Conservation (phyloP, 2,113 vertebrate genomes). For the Odobenus rosmarus region DNA sequence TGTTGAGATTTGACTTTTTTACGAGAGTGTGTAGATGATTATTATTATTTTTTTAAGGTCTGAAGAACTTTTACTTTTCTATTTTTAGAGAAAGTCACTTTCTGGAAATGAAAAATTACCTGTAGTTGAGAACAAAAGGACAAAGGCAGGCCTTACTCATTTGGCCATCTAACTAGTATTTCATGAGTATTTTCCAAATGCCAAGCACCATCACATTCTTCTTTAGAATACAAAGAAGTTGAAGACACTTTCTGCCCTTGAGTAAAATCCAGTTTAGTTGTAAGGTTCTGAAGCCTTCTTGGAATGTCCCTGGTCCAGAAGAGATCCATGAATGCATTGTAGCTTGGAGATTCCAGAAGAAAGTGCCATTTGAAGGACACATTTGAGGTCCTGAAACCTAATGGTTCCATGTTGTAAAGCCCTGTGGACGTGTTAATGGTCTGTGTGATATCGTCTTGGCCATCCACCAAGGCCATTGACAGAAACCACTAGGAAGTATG, state of each 20-base stretch:
- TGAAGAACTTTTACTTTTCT: neutral
- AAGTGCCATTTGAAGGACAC: neutral
- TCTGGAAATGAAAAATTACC: neutral
- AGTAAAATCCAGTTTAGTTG: neutral
- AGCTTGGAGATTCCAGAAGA: neutral
- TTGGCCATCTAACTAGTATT: neutral
- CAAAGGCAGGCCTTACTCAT: neutral
- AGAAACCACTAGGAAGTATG: neutral
- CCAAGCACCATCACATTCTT: neutral
- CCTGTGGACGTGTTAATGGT: neutral
- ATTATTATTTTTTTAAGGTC: neutral
- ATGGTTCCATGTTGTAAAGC: neutral
- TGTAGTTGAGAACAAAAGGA: neutral
- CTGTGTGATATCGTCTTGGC: neutral
- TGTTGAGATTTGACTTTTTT: conserved; percentile 33
- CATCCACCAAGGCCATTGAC: neutral
- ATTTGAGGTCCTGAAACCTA: neutral
- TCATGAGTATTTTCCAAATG: neutral
- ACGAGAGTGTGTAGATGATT: neutral
- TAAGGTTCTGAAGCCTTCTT: neutral
- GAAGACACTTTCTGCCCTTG: neutral
- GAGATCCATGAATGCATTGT: neutral
- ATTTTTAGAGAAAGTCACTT: conserved; percentile 17
- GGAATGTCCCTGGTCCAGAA: neutral
- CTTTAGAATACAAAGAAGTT: neutral